Base-by-base conservation (phyloP, 2,113 vertebrate species). In the Bolborhynchus lineola region DNA sequence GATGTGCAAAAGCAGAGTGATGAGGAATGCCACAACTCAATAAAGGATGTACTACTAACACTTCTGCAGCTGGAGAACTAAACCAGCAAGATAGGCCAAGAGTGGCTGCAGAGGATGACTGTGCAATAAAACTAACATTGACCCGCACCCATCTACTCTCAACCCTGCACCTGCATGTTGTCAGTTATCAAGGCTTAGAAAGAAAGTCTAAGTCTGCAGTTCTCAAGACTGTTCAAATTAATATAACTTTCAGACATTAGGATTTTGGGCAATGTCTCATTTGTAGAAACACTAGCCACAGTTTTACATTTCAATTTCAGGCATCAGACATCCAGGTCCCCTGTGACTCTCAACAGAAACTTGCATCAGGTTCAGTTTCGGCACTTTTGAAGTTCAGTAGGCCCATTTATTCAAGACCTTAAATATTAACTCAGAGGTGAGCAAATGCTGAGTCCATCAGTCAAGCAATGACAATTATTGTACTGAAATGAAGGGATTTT, bases 361-460 rank as follows among this genome's bases (percentile, higher is more conserved):
- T 7, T 8, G 1, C n/a, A 57, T 47, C n/a, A 50, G 18, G 14
- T 72, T 91, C 17, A 47, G 21, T 67, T 82, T 37, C 37, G 52
- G 21, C 62, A 88, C 1, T 59, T 71, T 70, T 71, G 52, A 71
- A 53, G 55, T 82, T 75, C 70, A 63, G 60, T 31, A 87, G 60
- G 55, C 10, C 6, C 16, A 63, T 75, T 84, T 93, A 42, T 87
- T 85, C 82, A 92, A 90, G 75, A 59, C 46, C 13, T 63, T 82
- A 84, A 94, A 67, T 92, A 93, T 87, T 92, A 74, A 84, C n/a
- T 82, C 29, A 75, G 74, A 78, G 60, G 57, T 90, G 37, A 82
- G 46, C 21, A 93, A 93, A 93, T 86, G 12, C 25, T 90, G 50
- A 84, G 69, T 78, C 37, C 37, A 37, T 67, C 69, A 90, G 41